Conservation (phyloP, 1,140 invertebrate species). For the Bombus cullumanus region DNA sequence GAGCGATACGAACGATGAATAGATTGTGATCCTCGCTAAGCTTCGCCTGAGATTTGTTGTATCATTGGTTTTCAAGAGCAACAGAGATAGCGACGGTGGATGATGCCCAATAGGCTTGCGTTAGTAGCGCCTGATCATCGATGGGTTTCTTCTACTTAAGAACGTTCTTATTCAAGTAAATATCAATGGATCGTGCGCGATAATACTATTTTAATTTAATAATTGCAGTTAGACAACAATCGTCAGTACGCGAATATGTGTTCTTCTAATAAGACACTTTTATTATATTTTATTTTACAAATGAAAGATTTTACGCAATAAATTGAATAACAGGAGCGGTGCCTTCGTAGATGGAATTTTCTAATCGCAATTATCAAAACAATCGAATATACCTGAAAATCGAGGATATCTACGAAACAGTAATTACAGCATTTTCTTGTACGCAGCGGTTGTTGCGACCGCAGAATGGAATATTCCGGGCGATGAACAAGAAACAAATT, state of each 20-base stretch:
- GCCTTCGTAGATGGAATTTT: not conserved
- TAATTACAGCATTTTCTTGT: not conserved
- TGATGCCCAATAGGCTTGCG: no score
- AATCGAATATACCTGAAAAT: not conserved
- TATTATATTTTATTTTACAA: no score
- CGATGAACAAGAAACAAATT: constrained; percentile 13
- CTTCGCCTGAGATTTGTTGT: not conserved
- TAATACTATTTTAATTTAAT: not conserved
- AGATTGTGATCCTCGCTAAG: no score
- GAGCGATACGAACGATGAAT: no score
- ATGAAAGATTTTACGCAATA: not conserved
- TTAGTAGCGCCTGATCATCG: not conserved
- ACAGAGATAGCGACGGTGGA: not conserved
- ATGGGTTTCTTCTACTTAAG: not conserved
- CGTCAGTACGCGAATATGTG: not conserved
- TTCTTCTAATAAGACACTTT: not conserved
- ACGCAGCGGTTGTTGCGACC: not conserved
- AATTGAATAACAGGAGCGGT: not conserved
- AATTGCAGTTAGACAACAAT: not conserved
- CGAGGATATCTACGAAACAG: not conserved
- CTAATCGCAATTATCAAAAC: not conserved
- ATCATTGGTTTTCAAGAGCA: not conserved
- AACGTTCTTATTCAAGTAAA: not conserved
- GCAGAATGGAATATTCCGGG: not conserved
- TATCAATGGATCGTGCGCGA: no score